A percentile compares a stretch with the other conserved stretches of the same genome.
These are phyloP conservation scores for Murina feae DNA, from an alignment of 2,113 vertebrate genomes.

Conservation along the genomic window DNA sequence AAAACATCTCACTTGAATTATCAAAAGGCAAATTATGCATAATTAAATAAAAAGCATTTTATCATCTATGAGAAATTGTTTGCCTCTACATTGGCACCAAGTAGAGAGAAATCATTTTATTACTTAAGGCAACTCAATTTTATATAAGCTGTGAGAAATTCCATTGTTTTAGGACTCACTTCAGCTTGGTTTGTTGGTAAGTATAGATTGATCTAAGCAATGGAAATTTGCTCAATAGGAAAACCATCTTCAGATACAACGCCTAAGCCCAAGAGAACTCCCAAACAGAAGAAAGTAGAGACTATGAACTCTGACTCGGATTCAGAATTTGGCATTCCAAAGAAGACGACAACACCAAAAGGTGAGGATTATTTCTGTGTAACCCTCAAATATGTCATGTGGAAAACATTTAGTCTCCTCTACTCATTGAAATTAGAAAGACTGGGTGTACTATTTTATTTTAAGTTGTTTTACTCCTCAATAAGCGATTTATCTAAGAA, in stretches of 20 bases:
- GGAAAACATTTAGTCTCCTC: background rate
- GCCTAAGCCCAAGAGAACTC: conserved; percentile 89
- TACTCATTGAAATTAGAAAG: background rate
- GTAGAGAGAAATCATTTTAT: background rate
- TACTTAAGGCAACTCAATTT: background rate
- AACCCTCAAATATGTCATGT: background rate
- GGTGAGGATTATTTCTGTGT: conserved; percentile 73
- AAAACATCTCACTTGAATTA: conserved; percentile 43
- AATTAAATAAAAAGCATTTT: conserved; percentile 44
- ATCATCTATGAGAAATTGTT: background rate
- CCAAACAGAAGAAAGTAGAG: conserved; percentile 93
- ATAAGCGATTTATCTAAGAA: background rate
- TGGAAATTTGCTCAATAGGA: conserved; percentile 78
- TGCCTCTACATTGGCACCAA: background rate
- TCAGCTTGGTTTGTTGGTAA: conserved; percentile 26
- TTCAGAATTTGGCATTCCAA: conserved; percentile 91
- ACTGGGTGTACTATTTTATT: background rate
- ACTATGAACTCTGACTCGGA: conserved; percentile 93
- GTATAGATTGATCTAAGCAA: conserved; percentile 50
- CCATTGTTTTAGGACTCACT: background rate
- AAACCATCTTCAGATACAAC: conserved; percentile 84
- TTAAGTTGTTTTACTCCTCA: background rate
- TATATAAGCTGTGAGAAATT: background rate
- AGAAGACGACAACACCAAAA: conserved; percentile 88
- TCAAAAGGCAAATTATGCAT: conserved; percentile 16